phyloP scores from a whole-genome alignment of 2,888 invertebrate species.

The Germaria angustata region DNA sequence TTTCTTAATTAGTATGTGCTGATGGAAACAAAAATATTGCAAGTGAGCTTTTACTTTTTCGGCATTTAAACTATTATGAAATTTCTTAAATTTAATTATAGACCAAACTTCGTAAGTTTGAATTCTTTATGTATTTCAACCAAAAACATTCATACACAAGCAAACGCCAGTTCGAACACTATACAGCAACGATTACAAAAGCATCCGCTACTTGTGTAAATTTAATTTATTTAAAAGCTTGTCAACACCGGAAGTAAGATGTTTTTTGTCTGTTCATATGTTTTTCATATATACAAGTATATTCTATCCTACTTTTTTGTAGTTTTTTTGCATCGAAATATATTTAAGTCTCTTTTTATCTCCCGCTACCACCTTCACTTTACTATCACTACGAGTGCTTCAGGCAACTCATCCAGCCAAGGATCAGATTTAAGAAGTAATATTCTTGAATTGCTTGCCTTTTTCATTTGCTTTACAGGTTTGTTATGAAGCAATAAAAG shows the following conservation, averaged over 20 bases:
- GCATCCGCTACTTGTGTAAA: constrained; percentile 70
- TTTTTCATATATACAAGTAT: not conserved
- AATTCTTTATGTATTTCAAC: not conserved
- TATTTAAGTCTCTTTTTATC: not conserved
- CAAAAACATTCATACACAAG: not conserved
- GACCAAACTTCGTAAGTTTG: not conserved
- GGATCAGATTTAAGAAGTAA: constrained; percentile 30
- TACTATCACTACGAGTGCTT: not conserved
- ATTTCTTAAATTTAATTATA: no score
- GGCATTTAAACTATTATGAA: no score
- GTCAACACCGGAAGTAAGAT: constrained; percentile 72
- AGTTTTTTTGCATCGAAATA: constrained; percentile 1
- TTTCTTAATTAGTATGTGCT: no score
- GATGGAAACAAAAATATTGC: no score
- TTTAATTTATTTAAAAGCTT: constrained; percentile 78
- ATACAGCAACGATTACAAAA: constrained; percentile 11
- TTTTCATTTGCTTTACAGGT: constrained; percentile 5
- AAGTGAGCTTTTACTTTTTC: no score
- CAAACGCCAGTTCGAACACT: constrained; percentile 12
- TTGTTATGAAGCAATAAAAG: constrained; percentile 73
- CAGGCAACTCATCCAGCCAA: constrained; percentile 12
- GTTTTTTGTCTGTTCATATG: constrained; percentile 7
- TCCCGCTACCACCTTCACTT: not conserved
- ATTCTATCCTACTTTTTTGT: not conserved
- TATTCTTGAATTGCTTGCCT: constrained; percentile 23